Evolutionary conservation across 2,888 invertebrate species (phyloP).

Genomic region (Drosophila nigricruria): DNA sequence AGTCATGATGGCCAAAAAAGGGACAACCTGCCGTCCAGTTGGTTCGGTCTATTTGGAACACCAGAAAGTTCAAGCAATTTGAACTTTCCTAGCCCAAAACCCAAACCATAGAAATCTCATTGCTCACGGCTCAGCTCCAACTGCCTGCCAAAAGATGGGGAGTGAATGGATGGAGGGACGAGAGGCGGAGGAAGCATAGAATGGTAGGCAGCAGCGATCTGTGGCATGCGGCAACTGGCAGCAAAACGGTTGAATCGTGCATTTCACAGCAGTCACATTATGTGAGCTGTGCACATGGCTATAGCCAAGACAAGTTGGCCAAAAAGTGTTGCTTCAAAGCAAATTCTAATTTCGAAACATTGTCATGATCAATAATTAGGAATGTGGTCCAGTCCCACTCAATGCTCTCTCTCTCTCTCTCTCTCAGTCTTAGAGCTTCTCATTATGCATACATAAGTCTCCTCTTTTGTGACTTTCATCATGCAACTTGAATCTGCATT

Average conservation of each 20-base stretch:
- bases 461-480: slow-evolving; percentile 10
- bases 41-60: slow-evolving; percentile 74
- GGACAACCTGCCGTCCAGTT: slow-evolving; percentile 72
- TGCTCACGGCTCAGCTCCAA: slow-evolving; percentile 53
- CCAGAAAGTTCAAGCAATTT: slow-evolving; percentile 79
- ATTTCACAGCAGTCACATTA: slow-evolving; percentile 79
- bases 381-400: slow-evolving; percentile 12
- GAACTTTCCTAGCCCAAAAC: slow-evolving; percentile 63
- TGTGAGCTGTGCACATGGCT: slow-evolving; percentile 30
- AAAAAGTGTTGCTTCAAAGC: slow-evolving; percentile 35
- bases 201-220: slow-evolving; percentile 1
- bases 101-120: slow-evolving; percentile 57
- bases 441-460: slow-evolving; percentile 32
- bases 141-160: slow-evolving; percentile 13
- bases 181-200: not conserved
- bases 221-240: slow-evolving; percentile 26
- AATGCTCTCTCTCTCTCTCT: not conserved
- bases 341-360: slow-evolving; percentile 35
- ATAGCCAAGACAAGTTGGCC: slow-evolving; percentile 41
- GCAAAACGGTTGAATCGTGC: slow-evolving; percentile 72
- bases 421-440: not conserved
- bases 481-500: slow-evolving; percentile 23
- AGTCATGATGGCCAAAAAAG: slow-evolving; percentile 65
- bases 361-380: slow-evolving; percentile 53
- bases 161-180: not conserved